phyloP scores from a whole-genome alignment of 2,797 vertebrate species.

The Sebastiscus tertius region DNA sequence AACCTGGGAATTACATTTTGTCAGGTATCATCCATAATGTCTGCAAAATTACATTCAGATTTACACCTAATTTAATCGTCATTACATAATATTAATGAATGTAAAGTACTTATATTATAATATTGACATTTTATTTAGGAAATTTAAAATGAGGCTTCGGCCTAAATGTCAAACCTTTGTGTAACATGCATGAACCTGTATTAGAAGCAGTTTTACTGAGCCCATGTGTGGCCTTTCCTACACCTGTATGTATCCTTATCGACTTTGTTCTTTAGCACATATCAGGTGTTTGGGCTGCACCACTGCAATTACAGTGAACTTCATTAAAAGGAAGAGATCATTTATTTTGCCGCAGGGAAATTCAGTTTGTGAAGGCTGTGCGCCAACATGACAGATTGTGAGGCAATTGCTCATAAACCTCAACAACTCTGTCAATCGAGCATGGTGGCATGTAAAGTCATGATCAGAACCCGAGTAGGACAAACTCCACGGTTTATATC shows the following conservation, averaged over 20 bases:
- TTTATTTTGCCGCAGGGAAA: slow-evolving; percentile 6
- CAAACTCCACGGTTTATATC: slow-evolving; percentile 1
- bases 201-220: neutral
- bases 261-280: neutral
- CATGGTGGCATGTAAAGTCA: slow-evolving; percentile 29
- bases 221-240: neutral
- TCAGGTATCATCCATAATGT: neutral
- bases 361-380: neutral
- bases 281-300: neutral
- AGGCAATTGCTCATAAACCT: neutral
- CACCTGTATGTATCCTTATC: neutral
- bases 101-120: neutral
- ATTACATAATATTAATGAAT: neutral
- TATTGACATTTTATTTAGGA: neutral
- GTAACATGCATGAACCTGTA: neutral
- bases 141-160: neutral
- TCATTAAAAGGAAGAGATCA: neutral
- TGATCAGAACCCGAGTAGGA: slow-evolving; percentile 7
- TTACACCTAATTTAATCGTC: neutral
- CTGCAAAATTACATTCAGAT: neutral
- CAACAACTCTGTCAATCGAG: neutral
- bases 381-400: slow-evolving; percentile 3
- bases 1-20: neutral
- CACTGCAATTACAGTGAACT: neutral
- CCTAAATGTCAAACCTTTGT: neutral